Conservation (phyloP, 2,113 vertebrate species). For the Bathybates hornii region DNA sequence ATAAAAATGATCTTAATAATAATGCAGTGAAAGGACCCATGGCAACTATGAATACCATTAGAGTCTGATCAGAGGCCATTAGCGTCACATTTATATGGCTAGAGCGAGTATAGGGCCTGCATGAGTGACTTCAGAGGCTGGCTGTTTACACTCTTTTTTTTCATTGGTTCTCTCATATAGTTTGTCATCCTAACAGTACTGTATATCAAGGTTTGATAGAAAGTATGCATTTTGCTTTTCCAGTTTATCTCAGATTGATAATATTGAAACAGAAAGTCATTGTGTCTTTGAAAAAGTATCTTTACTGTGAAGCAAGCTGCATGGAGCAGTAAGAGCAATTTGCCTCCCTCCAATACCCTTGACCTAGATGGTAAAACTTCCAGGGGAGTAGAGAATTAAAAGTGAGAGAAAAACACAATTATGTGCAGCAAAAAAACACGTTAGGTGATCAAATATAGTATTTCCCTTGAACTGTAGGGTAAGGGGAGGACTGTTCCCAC, state of each 20-base stretch:
- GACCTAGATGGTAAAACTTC: conserved; percentile 69
- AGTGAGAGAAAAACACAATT: conserved; percentile 61
- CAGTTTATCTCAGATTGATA: neutral
- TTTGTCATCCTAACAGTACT: neutral
- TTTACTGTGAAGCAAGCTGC: conserved; percentile 4
- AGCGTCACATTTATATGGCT: conserved; percentile 59
- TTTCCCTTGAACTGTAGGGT: conserved; percentile 72
- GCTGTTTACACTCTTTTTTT: conserved; percentile 30
- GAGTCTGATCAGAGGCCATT: conserved; percentile 61
- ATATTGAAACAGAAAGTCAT: conserved; percentile 41
- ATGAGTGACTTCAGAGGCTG: conserved; percentile 24
- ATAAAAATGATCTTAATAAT: conserved; percentile 77
- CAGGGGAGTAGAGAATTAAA: conserved; percentile 68
- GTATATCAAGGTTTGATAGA: conserved; percentile 1
- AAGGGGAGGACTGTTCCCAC: conserved; percentile 46
- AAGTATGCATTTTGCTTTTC: neutral
- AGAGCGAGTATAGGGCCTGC: conserved; percentile 28
- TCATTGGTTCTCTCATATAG: conserved; percentile 21
- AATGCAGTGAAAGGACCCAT: conserved; percentile 61
- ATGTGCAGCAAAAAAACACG: conserved; percentile 11
- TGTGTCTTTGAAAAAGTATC: conserved; percentile 42
- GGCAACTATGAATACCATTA: conserved; percentile 77
- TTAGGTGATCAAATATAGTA: conserved; percentile 70
- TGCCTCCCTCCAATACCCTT: conserved; percentile 63
- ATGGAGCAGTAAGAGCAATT: conserved; percentile 40